Base-by-base conservation (phyloP, 2,888 invertebrate species). In the Ephialtes manifestator region DNA sequence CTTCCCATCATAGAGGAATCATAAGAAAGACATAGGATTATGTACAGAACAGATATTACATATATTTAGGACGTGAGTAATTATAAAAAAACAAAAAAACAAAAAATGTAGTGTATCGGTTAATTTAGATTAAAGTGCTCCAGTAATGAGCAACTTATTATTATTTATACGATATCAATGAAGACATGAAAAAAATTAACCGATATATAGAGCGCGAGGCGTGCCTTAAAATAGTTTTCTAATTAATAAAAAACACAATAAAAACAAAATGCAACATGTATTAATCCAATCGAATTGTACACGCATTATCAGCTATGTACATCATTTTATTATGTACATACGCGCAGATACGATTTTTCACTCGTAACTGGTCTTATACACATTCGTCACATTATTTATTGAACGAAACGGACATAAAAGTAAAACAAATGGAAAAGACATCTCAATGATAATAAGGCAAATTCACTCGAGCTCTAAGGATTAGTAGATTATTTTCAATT, bases 11-110 rank as follows among this genome's bases (percentile, higher is more conserved):
- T 91, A 91, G 90, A 89, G 87, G 87, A 91, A 90, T 90, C 90
- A 89, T 93, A 91, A 90, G 89, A 92, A 92, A 92, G 92, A 92
- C 92, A 93, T 93, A 93, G 92, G 90, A 90, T 93, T 92, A 93
- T 94, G 94, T 94, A 94, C 94, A 94, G 93, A 93, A 90, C 89
- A 92, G 89, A 92, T 93, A 93, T 92, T 92, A 92, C 89, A 83
- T 89, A 92, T 90, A 87, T 89, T 87, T 88, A 89, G 89, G 88
- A 89, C 87, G 89, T 90, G 85, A 84, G 89, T 88, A 88, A 90
- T 90, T 89, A 91, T 89, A 85, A 88, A 86, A 84, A 81, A 80
- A 80, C 71, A 76, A 84, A 82, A 65, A 72, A 83, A 48, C 13
- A 74, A 76, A 80, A 63, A 82, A 75, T 89, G 90, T 91, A 92